These are phyloP conservation scores for Limnephilus auricula DNA, from an alignment of 2,888 invertebrate genomes.

Conservation along the genomic window DNA sequence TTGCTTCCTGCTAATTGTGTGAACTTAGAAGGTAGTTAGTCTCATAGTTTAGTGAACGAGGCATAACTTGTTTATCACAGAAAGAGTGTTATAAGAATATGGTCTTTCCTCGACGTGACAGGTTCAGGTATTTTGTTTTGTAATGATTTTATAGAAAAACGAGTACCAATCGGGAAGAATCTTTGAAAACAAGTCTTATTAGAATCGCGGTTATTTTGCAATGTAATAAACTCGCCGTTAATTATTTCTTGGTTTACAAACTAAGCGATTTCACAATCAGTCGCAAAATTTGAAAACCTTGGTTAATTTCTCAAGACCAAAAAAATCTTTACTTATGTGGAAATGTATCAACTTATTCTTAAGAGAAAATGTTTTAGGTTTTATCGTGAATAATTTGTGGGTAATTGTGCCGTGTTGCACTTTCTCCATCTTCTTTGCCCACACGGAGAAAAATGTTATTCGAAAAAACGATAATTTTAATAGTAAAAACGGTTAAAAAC, in stretches of 20 bases:
- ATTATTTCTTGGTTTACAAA: background rate
- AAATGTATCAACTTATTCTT: background rate
- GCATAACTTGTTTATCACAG: background rate
- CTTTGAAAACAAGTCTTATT: background rate
- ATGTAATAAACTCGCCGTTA: background rate
- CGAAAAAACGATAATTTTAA: too few species aligned
- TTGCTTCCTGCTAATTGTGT: background rate
- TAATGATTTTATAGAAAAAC: background rate
- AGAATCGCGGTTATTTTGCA: background rate
- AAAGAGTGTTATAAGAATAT: background rate
- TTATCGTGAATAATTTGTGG: too few species aligned
- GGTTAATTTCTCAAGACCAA: too few species aligned
- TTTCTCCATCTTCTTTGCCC: too few species aligned
- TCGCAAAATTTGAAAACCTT: background rate
- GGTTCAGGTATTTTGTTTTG: constrained; percentile 15
- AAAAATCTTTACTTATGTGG: background rate
- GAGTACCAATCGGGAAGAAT: background rate
- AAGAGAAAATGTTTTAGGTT: background rate
- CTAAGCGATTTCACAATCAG: background rate
- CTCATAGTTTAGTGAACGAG: background rate
- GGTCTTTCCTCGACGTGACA: background rate
- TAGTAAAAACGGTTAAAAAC: too few species aligned
- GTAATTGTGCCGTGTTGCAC: too few species aligned
- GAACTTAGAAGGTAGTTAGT: background rate
- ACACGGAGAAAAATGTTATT: too few species aligned